A percentile compares a stretch with the other conserved stretches of the same genome.
Evolutionary conservation across 2,888 invertebrate species (phyloP).

Genomic region (Nomada lathburiana): DNA sequence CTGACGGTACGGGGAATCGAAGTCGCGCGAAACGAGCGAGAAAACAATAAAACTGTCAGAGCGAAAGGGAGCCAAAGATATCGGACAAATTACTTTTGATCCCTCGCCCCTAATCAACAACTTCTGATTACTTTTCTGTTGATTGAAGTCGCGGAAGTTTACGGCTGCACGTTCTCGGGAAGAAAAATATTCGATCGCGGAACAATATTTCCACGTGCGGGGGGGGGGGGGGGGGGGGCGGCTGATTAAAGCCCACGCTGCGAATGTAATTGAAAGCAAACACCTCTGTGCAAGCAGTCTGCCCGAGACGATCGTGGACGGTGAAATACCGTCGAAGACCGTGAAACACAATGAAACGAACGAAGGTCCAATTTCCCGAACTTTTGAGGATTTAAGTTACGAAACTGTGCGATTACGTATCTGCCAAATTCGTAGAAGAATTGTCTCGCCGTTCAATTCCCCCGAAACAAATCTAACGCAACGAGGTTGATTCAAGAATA

Average conservation of each 20-base stretch:
- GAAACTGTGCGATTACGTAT: too few relatives aligned
- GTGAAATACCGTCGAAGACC: too few relatives aligned
- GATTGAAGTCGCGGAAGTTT: not conserved
- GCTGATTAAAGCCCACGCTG: not conserved
- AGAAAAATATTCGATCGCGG: not conserved
- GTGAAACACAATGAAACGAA: too few relatives aligned
- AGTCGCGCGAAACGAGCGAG: slow-evolving; percentile 25
- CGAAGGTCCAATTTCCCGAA: too few relatives aligned
- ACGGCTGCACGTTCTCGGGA: not conserved
- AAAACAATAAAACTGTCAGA: slow-evolving; percentile 38
- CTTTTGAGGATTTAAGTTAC: too few relatives aligned
- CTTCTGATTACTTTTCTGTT: not conserved
- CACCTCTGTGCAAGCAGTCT: too few relatives aligned
- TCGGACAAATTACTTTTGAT: slow-evolving; percentile 35
- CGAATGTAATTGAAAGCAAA: not conserved
- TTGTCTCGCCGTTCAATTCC: not conserved
- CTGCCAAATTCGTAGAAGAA: too few relatives aligned
- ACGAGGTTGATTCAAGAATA: too few relatives aligned
- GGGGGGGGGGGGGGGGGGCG: too few relatives aligned
- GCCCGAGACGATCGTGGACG: too few relatives aligned
- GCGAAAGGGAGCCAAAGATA: slow-evolving; percentile 3
- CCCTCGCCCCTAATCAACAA: slow-evolving; percentile 22
- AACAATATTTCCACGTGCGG: not conserved
- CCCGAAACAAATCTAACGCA: too few relatives aligned
- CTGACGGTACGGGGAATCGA: slow-evolving; percentile 34